Evolutionary conservation across 2,797 vertebrate species (phyloP).

Genomic region (Phoxinus dragarum): DNA sequence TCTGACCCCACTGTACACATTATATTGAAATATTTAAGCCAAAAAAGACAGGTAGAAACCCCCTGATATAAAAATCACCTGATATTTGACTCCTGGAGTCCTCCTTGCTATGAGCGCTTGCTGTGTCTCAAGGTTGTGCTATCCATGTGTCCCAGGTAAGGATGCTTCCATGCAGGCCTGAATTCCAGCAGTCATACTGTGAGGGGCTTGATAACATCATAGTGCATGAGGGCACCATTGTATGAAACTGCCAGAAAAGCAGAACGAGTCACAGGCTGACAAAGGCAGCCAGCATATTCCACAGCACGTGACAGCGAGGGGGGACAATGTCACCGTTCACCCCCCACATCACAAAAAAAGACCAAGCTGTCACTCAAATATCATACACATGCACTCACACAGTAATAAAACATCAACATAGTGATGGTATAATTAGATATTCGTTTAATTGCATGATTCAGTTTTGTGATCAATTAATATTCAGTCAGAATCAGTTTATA

Average conservation of each 20-base stretch:
- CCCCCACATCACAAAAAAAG: slow-evolving; percentile 71
- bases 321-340: slow-evolving; percentile 78
- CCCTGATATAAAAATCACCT: neutral
- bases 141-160: slow-evolving; percentile 77
- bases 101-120: slow-evolving; percentile 61
- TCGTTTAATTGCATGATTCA: neutral
- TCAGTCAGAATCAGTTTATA: neutral
- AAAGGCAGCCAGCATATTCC: slow-evolving; percentile 86
- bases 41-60: slow-evolving; percentile 26
- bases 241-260: slow-evolving; percentile 87
- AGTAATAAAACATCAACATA: slow-evolving; percentile 29
- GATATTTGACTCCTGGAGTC: slow-evolving; percentile 22
- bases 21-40: neutral
- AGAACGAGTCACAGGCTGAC: slow-evolving; percentile 79
- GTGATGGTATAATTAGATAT: too few relatives aligned
- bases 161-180: slow-evolving; percentile 75
- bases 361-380: slow-evolving; percentile 70
- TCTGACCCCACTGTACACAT: neutral
- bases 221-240: slow-evolving; percentile 82
- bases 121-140: slow-evolving; percentile 65
- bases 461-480: neutral
- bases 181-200: slow-evolving; percentile 80
- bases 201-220: slow-evolving; percentile 81
- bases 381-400: slow-evolving; percentile 58
- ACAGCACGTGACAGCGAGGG: slow-evolving; percentile 77